phyloP scores from a whole-genome alignment of 2,888 invertebrate genomes.

The Acleris cristana region DNA sequence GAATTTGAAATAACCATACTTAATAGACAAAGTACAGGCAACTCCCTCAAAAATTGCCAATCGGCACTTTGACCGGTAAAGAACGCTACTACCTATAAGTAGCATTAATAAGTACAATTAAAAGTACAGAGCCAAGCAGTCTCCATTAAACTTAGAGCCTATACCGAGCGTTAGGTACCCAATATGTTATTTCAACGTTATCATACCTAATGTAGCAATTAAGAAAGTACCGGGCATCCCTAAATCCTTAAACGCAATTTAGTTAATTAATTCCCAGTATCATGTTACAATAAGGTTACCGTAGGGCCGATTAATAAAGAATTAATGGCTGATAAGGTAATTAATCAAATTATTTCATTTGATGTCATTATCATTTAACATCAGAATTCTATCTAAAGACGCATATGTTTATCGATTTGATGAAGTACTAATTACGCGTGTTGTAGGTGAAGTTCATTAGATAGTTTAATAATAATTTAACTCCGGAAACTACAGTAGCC shows the following conservation, averaged over 20 bases:
- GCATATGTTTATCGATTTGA: background rate
- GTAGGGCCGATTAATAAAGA: background rate
- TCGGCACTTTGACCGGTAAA: too few species aligned
- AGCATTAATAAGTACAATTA: too few species aligned
- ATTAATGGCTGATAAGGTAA: background rate
- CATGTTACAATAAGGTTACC: background rate
- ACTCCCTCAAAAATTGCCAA: too few species aligned
- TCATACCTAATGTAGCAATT: conserved; percentile 9
- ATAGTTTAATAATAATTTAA: too few species aligned
- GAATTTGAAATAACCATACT: too few species aligned
- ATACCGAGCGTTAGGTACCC: too few species aligned
- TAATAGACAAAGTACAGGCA: too few species aligned
- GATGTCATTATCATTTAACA: conserved; percentile 5
- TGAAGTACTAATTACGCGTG: background rate
- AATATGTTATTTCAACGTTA: too few species aligned
- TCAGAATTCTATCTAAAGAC: background rate
- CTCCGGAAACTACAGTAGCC: too few species aligned
- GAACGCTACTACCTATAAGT: too few species aligned
- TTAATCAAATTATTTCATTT: conserved; percentile 2
- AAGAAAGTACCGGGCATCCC: conserved; percentile 10
- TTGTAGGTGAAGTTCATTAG: background rate
- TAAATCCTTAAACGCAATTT: conserved; percentile 1
- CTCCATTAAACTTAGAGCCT: too few species aligned
- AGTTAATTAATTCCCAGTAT: conserved; percentile 6
- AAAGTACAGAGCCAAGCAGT: too few species aligned